phyloP scores from a whole-genome alignment of 2,888 invertebrate species.

The Odontomyia ornata region DNA sequence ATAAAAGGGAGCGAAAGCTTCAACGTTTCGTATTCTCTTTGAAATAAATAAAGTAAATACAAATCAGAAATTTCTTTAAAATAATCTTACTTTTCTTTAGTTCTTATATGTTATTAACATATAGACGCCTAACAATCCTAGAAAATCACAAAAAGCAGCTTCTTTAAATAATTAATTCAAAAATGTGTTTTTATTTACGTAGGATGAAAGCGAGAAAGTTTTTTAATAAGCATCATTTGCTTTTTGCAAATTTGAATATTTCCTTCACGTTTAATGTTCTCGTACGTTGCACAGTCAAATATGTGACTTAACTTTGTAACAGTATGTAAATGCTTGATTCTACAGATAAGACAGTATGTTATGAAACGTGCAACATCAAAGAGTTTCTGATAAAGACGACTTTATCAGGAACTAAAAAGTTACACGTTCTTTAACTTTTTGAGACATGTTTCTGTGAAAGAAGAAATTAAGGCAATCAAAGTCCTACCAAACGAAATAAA shows the following conservation, averaged over 20 bases:
- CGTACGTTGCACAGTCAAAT: not conserved
- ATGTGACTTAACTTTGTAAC: not conserved
- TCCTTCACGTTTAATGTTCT: not conserved
- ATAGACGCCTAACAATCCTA: too few relatives aligned
- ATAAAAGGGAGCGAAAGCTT: too few relatives aligned
- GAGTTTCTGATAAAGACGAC: not conserved
- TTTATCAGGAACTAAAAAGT: not conserved
- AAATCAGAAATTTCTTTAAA: too few relatives aligned
- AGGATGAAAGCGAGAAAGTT: not conserved
- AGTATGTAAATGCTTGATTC: not conserved
- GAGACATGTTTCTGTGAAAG: not conserved
- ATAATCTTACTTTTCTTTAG: too few relatives aligned
- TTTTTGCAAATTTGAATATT: not conserved
- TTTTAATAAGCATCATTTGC: conserved; percentile 11
- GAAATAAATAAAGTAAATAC: too few relatives aligned
- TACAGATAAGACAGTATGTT: not conserved
- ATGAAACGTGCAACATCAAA: conserved; percentile 6
- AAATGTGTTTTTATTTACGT: too few relatives aligned
- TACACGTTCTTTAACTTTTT: too few relatives aligned
- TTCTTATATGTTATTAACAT: too few relatives aligned
- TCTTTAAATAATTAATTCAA: too few relatives aligned
- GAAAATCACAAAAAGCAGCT: too few relatives aligned
- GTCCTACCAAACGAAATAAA: not conserved
- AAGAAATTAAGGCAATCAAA: not conserved
- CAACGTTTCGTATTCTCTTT: too few relatives aligned